Evolutionary conservation across 2,797 vertebrate species (phyloP), one percentile per base, ranked within the genome.

Genomic region (Enteromius trimaculatus): DNA sequence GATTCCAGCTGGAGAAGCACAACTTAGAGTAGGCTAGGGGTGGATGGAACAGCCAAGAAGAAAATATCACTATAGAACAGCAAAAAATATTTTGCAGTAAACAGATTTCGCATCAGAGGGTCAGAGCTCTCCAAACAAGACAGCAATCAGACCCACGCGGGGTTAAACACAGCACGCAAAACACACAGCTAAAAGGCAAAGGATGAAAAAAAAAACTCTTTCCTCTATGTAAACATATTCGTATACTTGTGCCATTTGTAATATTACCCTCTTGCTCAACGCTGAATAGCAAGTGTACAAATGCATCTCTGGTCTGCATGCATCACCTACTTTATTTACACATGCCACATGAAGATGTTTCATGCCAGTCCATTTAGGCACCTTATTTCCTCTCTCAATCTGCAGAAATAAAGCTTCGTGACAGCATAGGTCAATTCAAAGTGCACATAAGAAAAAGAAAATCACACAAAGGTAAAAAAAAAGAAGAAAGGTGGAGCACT

Each of bases 341-440:
- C 26, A 81, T 66, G 49, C 51, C 79, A 72, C 71, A 66, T 23
- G 19, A 84, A 34, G 14, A 55, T 42, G 10, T 55, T 74, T 72
- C 64, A 44, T 26, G 31, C 64, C 76, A 81, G 70, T 81, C 69
- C 10, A 44, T 37, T n/a, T 47, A 53, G 79, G 19, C 55, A 69
- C 65, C 60, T 66, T 37, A 51, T 79, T 68, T 53, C 53, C n/a
- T 37, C 31, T 84, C 29, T 6, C 9, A 62, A 53, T 80, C 90
- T 91, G 87, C 84, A 81, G 88, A 94, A 87, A 90, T 93, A 93
- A 95, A 96, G 94, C 95, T 92, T 93, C 78, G 88, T 92, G 94
- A 95, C 93, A 87, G 92, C 92, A 92, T 90, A 82, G 91, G 90
- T 93, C 91, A 90, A 94, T 92, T 86, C 88, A 90, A 94, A 95